A percentile compares a stretch with the other conserved stretches of the same genome.
Conservation (phyloP, 2,888 invertebrate genomes). For the Elysia crispata region DNA sequence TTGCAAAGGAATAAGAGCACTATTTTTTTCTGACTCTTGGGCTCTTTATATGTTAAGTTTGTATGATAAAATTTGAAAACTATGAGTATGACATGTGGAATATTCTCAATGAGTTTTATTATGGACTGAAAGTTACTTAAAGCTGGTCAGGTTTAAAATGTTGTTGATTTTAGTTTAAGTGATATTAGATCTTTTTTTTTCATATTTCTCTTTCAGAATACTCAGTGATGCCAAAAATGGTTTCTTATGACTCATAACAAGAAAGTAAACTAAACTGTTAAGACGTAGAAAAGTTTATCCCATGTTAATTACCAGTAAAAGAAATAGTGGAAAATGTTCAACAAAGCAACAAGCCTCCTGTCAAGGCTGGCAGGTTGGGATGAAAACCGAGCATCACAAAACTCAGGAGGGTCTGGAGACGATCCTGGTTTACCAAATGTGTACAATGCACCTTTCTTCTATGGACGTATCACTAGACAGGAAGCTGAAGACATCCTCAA, state of each 20-base stretch:
- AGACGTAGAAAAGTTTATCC: background rate
- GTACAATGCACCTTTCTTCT: constrained; percentile 67
- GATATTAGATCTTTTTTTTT: background rate
- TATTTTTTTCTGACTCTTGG: too few species aligned
- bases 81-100: too few species aligned
- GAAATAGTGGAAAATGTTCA: constrained; percentile 25
- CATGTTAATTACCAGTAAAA: background rate
- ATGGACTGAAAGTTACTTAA: too few species aligned
- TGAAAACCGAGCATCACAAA: background rate
- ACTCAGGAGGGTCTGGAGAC: constrained; percentile 18
- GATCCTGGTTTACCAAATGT: constrained; percentile 41
- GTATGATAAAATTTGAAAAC: too few species aligned
- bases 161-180: background rate
- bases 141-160: too few species aligned
- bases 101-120: too few species aligned
- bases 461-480: constrained; percentile 77
- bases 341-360: constrained; percentile 24
- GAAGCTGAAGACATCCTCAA: constrained; percentile 74
- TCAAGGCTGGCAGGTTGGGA: background rate
- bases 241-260: background rate
- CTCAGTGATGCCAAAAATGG: background rate
- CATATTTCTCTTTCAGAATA: background rate
- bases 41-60: too few species aligned
- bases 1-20: too few species aligned
- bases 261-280: background rate